Conservation (phyloP, 2,797 vertebrate species). For the Falco biarmicus region DNA sequence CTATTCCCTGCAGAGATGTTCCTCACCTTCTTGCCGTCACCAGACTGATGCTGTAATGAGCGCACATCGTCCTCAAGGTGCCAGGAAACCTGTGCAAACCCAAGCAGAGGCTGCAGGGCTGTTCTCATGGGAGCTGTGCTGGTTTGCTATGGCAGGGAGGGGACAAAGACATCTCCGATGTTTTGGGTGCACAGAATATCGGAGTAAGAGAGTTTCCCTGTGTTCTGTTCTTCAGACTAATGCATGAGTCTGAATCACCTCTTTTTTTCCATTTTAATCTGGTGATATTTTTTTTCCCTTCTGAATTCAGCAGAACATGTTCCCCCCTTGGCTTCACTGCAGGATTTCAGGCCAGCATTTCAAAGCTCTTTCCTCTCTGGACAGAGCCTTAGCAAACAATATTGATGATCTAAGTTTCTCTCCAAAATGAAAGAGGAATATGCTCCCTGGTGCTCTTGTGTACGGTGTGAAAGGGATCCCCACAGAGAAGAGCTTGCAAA, state of each 20-base stretch:
- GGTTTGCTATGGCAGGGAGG: not conserved
- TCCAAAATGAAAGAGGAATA: not conserved
- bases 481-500: not conserved
- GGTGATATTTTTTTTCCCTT: not conserved
- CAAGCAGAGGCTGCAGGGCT: not conserved
- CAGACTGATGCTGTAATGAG: not conserved
- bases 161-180: not conserved
- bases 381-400: slow-evolving; percentile 1
- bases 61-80: rapidly evolving
- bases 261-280: not conserved
- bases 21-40: not conserved
- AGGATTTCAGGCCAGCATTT: not conserved
- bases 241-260: not conserved
- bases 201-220: not conserved
- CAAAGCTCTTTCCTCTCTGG: not conserved
- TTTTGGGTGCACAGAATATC: not conserved
- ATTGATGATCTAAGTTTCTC: not conserved
- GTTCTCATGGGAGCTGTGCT: not conserved
- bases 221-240: not conserved
- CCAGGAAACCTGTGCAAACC: not conserved
- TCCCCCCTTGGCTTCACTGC: not conserved
- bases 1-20: not conserved
- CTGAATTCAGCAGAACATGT: not conserved
- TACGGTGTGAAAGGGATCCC: not conserved
- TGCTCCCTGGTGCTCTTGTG: not conserved